Evolutionary conservation across 1,140 invertebrate species (phyloP).

Genomic region (Bombus terrestris): DNA sequence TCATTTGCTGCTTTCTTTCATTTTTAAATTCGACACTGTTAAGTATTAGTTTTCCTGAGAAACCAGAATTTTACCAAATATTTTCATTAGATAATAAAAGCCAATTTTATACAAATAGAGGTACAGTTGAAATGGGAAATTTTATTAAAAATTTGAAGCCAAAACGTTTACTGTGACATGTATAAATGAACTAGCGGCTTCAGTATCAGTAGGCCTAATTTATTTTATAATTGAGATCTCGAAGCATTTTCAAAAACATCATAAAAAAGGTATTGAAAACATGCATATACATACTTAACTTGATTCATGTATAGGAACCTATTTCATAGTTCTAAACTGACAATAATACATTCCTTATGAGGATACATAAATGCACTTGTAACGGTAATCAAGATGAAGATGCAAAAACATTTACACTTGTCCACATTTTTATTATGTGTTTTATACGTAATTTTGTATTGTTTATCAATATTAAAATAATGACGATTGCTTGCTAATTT

Average conservation of each 20-base stretch:
- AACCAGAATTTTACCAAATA: slow-evolving; percentile 67
- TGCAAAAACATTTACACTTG: slow-evolving; percentile 50
- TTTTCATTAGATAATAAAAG: slow-evolving; percentile 49
- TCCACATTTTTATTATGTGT: slow-evolving; percentile 28
- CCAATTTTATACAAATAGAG: slow-evolving; percentile 56
- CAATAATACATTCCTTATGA: slow-evolving; percentile 70
- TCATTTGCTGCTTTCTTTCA: slow-evolving; percentile 67
- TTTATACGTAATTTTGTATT: slow-evolving; percentile 24
- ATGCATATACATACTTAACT: slow-evolving; percentile 66
- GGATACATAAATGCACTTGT: slow-evolving; percentile 75
- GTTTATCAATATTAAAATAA: slow-evolving; percentile 38
- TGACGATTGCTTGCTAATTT: slow-evolving; percentile 36
- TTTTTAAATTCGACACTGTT: slow-evolving; percentile 64
- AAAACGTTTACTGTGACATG: slow-evolving; percentile 45
- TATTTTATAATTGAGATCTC: slow-evolving; percentile 72
- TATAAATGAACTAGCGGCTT: slow-evolving; percentile 65
- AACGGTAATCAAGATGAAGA: slow-evolving; percentile 60
- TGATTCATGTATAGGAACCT: slow-evolving; percentile 73
- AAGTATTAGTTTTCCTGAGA: slow-evolving; percentile 70
- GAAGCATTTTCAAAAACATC: slow-evolving; percentile 80
- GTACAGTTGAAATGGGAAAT: slow-evolving; percentile 46
- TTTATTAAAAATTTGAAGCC: slow-evolving; percentile 51
- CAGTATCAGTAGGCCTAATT: slow-evolving; percentile 73
- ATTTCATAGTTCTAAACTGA: slow-evolving; percentile 71
- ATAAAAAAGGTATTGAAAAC: slow-evolving; percentile 61